A percentile compares a stretch with the other conserved stretches of the same genome.
Conservation (phyloP, 1,140 invertebrate species). For the Thereuonema tuberculata region DNA sequence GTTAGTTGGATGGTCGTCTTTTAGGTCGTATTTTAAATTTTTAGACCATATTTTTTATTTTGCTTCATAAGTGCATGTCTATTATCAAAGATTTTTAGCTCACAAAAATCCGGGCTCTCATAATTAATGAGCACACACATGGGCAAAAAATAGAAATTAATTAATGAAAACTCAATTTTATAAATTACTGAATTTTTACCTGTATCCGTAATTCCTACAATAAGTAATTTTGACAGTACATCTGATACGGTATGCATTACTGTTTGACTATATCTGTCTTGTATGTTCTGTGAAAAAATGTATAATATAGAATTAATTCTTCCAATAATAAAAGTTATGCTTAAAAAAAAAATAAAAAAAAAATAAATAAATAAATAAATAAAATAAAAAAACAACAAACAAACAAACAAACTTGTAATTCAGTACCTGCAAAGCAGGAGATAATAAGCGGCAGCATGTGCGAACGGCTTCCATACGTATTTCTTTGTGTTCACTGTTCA, state of each 20-base stretch:
- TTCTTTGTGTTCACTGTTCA: conserved; percentile 82
- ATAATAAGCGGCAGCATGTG: conserved; percentile 77
- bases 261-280: conserved; percentile 47
- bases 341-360: not conserved
- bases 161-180: no score
- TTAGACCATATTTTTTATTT: no score
- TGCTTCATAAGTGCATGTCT: no score
- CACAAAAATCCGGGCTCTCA: no score
- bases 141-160: no score
- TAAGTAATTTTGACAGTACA: conserved; percentile 75
- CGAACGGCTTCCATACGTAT: conserved; percentile 86
- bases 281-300: not conserved
- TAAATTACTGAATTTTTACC: conserved; percentile 31
- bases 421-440: conserved; percentile 54
- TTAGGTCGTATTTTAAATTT: no score
- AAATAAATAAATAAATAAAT: conserved; percentile 23
- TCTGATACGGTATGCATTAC: conserved; percentile 74
- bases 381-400: not conserved
- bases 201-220: conserved; percentile 89
- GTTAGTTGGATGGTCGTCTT: no score
- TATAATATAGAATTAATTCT: not conserved
- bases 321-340: not conserved
- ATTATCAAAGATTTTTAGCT: no score
- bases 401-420: not conserved
- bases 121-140: no score